Conservation (phyloP, 2,888 invertebrate species). For the Acleris laterana region DNA sequence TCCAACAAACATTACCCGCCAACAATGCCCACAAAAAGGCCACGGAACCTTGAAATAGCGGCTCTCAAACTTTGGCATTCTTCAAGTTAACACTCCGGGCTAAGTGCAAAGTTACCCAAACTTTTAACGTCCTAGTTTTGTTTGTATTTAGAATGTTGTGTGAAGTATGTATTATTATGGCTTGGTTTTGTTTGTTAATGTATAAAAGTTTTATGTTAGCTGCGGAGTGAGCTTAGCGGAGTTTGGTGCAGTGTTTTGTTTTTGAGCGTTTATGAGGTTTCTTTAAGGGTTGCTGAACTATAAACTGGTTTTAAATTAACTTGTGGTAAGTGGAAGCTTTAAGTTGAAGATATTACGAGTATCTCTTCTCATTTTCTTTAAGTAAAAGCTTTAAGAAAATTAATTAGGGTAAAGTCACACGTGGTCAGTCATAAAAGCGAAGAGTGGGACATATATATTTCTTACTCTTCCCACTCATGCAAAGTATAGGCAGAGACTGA, state of each 20-base stretch:
- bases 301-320: no score
- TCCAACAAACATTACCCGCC: slow-evolving; percentile 20
- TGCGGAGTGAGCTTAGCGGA: background rate
- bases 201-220: slow-evolving; percentile 23
- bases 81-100: slow-evolving; percentile 49
- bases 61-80: slow-evolving; percentile 47
- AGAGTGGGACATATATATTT: no score
- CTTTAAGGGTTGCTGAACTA: no score
- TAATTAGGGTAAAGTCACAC: no score
- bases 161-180: slow-evolving; percentile 31
- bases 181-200: slow-evolving; percentile 24
- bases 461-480: no score
- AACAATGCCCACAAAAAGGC: slow-evolving; percentile 35
- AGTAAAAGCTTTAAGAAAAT: no score
- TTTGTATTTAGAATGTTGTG: slow-evolving; percentile 34
- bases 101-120: slow-evolving; percentile 44
- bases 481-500: no score
- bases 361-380: no score
- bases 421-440: no score
- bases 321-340: no score
- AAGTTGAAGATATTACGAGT: no score
- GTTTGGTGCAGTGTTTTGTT: background rate
- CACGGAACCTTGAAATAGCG: slow-evolving; percentile 42
- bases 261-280: background rate
- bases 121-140: slow-evolving; percentile 39